These are phyloP conservation scores for Tortrix viridana DNA, from an alignment of 2,888 invertebrate species.

Conservation along the genomic window DNA sequence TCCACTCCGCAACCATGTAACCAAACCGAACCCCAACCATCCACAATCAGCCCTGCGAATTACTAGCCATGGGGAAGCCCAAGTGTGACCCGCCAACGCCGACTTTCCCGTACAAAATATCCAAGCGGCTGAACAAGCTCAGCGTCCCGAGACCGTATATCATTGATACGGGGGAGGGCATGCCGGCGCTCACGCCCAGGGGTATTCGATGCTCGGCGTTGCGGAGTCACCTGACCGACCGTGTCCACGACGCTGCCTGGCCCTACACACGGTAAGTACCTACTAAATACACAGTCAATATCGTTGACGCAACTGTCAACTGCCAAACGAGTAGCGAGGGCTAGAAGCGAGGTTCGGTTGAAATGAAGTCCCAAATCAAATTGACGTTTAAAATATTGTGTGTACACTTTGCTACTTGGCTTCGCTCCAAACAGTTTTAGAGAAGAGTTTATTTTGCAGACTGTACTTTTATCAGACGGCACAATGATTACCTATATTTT, in stretches of 20 bases:
- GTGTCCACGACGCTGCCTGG: slow-evolving; percentile 67
- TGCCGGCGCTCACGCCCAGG: slow-evolving; percentile 57
- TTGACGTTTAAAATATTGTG: too few species aligned
- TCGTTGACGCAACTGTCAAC: too few species aligned
- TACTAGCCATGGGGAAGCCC: slow-evolving; percentile 64
- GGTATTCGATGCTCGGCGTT: slow-evolving; percentile 67
- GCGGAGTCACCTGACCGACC: slow-evolving; percentile 51
- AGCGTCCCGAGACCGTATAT: slow-evolving; percentile 60
- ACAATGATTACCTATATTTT: too few species aligned
- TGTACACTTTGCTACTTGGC: too few species aligned
- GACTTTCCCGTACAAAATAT: slow-evolving; percentile 63
- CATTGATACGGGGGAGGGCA: slow-evolving; percentile 55
- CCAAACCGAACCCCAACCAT: slow-evolving; percentile 10
- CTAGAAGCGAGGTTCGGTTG: too few species aligned
- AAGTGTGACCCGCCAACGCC: slow-evolving; percentile 60
- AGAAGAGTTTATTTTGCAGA: too few species aligned
- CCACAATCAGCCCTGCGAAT: slow-evolving; percentile 53
- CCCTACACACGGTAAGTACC: slow-evolving; percentile 66
- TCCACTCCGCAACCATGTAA: slow-evolving; percentile 24
- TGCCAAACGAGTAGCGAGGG: too few species aligned
- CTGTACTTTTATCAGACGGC: too few species aligned
- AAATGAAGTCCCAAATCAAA: too few species aligned
- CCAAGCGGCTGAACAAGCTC: slow-evolving; percentile 59
- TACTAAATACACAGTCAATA: too few species aligned
- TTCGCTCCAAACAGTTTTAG: too few species aligned